Evolutionary conservation across 2,113 vertebrate genomes (phyloP).

Genomic region (Pionites leucogaster): DNA sequence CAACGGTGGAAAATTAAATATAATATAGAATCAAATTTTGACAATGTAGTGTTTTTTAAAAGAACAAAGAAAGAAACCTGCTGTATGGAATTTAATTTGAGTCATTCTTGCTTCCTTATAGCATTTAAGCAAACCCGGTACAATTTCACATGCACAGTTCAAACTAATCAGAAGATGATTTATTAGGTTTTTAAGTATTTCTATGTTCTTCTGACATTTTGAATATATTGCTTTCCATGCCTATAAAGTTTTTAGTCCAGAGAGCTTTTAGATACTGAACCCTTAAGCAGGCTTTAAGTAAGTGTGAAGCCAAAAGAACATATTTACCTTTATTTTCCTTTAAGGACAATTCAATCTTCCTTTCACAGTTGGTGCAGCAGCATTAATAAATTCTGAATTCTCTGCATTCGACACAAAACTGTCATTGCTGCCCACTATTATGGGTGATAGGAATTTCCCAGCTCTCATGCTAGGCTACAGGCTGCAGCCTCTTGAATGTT

Average conservation of each 20-base stretch:
- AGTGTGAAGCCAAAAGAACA: slow-evolving; percentile 9
- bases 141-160: slow-evolving; percentile 19
- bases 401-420: background rate
- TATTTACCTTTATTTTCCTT: slow-evolving; percentile 57
- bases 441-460: background rate
- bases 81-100: slow-evolving; percentile 34
- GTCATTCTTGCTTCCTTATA: slow-evolving; percentile 50
- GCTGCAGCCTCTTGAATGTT: background rate
- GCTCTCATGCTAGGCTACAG: background rate
- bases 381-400: background rate
- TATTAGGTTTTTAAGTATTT: slow-evolving; percentile 53
- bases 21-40: slow-evolving; percentile 13
- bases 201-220: slow-evolving; percentile 29
- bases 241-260: background rate
- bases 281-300: slow-evolving; percentile 22
- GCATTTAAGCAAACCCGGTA: background rate
- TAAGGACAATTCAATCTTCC: slow-evolving; percentile 36
- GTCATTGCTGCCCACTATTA: background rate
- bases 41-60: background rate
- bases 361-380: background rate
- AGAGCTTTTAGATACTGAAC: background rate
- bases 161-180: slow-evolving; percentile 44
- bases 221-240: slow-evolving; percentile 14
- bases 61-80: slow-evolving; percentile 18
- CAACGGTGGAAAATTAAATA: slow-evolving; percentile 22